Evolutionary conservation across 2,888 invertebrate genomes (phyloP).

Genomic region (Caenorhabditis macrosperma): DNA sequence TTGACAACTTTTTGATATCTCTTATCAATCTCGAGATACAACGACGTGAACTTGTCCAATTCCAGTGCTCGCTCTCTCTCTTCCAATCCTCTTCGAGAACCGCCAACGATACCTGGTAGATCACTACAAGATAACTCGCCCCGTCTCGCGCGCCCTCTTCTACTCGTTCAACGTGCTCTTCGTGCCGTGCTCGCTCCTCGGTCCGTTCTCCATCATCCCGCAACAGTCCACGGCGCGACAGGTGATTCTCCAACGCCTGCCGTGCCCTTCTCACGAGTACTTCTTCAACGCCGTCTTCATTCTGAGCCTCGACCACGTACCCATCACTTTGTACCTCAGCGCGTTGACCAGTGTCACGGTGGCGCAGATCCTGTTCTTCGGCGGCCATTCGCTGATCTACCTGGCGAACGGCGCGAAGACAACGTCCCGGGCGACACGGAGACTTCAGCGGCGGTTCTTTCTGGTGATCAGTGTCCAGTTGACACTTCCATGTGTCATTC

Average conservation of each 20-base stretch:
- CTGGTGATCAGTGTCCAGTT: slow-evolving; percentile 24
- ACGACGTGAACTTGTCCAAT: not conserved
- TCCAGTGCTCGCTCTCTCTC: slow-evolving; percentile 35
- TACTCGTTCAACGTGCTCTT: slow-evolving; percentile 23
- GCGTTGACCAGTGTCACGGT: not conserved
- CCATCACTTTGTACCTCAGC: slow-evolving; percentile 16
- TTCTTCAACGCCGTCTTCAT: slow-evolving; percentile 21
- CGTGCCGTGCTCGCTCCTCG: slow-evolving; percentile 19
- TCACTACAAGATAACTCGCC: slow-evolving; percentile 15
- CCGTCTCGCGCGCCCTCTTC: not conserved
- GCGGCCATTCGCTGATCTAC: slow-evolving; percentile 19
- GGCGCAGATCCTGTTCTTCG: slow-evolving; percentile 29
- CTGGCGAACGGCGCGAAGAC: slow-evolving; percentile 16
- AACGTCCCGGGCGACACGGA: slow-evolving; percentile 2
- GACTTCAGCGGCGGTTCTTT: slow-evolving; percentile 26
- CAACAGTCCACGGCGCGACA: slow-evolving; percentile 32
- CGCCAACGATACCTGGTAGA: slow-evolving; percentile 31
- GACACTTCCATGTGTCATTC: slow-evolving; percentile 28
- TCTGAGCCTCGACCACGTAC: slow-evolving; percentile 8
- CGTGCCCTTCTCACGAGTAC: slow-evolving; percentile 14
- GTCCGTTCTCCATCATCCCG: slow-evolving; percentile 22
- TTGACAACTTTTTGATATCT: not conserved
- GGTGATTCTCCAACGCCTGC: not conserved
- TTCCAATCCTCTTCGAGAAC: slow-evolving; percentile 35
- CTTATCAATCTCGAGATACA: not conserved